Evolutionary conservation across 1,140 invertebrate species (phyloP), one percentile per base, ranked within the genome.

Genomic region (Theocolax elegans): DNA sequence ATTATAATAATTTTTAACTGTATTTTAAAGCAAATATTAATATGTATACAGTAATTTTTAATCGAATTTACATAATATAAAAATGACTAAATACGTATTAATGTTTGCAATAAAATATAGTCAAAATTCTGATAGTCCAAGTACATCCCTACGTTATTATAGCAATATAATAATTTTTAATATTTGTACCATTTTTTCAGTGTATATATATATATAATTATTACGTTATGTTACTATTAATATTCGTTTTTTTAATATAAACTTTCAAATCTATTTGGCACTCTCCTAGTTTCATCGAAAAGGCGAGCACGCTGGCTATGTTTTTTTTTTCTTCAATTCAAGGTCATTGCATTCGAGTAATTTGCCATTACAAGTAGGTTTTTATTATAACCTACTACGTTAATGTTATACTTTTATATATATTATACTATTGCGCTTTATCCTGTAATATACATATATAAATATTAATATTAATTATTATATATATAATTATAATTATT

Each of bases 311-410:
- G 42, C 75, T 76, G 71, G 74, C 78, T 83, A 83, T 79, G n/a
- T n/a, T n/a, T n/a, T n/a, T n/a, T 74, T 80, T 56, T 58, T 82
- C 73, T 80, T 83, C 79, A 83, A 83, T 83, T 83, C 80, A 80
- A 76, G 77, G 81, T 81, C 81, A 83, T 83, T 84, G 81, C 81
- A 82, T n/a, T 82, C 73, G 65, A 78, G 75, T 79, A 76, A 65
- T 70, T 78, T 69, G 69, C 48, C 56, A 69, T 76, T 77, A 77
- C 44, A 29, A 38, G 76, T 71, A 72, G 70, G 71, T 73, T 79
- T 80, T 81, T 80, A 73, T 79, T 79, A 6, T 35, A 35, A 35
- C 10, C 10, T 35, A 35, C 4, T 35, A 10, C 31, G 31, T 4
- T 10, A 6, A 35, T 35, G 31, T 35, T 6, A 35, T 35, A 35